Conservation (phyloP, 2,113 vertebrate species). For the Apus apus region DNA sequence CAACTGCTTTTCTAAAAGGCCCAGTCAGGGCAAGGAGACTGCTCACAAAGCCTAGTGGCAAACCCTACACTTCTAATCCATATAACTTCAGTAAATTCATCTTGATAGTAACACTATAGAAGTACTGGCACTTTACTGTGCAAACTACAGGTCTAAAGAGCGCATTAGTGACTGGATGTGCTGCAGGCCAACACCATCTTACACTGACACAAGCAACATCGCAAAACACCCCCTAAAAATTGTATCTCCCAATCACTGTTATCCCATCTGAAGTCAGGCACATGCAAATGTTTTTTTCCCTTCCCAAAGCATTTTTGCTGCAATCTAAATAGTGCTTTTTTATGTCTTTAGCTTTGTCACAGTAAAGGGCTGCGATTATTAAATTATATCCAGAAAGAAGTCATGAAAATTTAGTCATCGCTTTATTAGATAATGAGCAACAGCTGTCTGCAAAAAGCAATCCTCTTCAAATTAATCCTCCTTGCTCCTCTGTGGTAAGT, state of each 20-base stretch:
- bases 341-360: constrained; percentile 41
- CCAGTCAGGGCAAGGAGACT: background rate
- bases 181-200: background rate
- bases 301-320: background rate
- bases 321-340: constrained; percentile 6
- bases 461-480: constrained; percentile 52
- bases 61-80: constrained; percentile 3
- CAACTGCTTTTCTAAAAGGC: background rate
- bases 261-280: background rate
- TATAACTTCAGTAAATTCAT: constrained; percentile 34
- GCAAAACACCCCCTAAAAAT: background rate
- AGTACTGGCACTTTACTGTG: constrained; percentile 44
- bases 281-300: background rate
- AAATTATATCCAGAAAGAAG: constrained; percentile 66
- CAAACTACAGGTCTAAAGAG: constrained; percentile 34
- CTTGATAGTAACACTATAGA: background rate
- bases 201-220: background rate
- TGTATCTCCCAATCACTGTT: background rate
- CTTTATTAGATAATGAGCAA: constrained; percentile 72
- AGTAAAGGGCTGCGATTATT: constrained; percentile 62
- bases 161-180: constrained; percentile 14
- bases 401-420: constrained; percentile 36
- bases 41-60: background rate
- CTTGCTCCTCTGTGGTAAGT: constrained; percentile 51
- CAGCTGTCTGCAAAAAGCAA: constrained; percentile 60